These are phyloP conservation scores for Podiceps cristatus DNA, from an alignment of 2,113 vertebrate genomes.

Conservation along the genomic window DNA sequence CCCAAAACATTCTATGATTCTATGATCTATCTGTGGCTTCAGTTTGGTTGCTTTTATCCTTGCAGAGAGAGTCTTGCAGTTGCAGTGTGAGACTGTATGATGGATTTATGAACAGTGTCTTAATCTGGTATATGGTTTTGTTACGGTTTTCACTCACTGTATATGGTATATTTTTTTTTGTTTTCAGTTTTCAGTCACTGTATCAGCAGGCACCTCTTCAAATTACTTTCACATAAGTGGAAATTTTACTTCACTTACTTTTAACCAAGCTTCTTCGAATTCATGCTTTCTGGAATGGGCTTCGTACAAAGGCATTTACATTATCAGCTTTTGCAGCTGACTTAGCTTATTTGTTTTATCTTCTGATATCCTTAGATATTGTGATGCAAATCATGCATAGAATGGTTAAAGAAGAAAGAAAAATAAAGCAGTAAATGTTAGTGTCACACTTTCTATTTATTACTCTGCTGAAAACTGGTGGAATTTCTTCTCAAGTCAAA, in stretches of 20 bases:
- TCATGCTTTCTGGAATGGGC: neutral
- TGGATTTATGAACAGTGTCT: neutral
- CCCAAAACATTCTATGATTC: no score
- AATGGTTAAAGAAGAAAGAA: neutral
- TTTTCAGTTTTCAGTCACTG: neutral
- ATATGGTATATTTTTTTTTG: no score
- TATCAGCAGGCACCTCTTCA: neutral
- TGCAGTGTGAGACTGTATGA: neutral
- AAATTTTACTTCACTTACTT: neutral
- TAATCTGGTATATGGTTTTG: neutral
- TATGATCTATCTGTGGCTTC: neutral
- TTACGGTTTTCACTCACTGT: neutral
- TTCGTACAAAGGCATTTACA: neutral
- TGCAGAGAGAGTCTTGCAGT: neutral
- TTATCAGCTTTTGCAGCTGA: neutral
- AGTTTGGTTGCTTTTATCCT: neutral
- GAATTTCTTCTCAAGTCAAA: neutral
- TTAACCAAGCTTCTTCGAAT: neutral
- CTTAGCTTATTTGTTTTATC: neutral
- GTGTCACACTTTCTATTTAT: neutral
- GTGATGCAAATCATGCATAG: neutral
- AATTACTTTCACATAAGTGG: neutral
- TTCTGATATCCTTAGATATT: neutral
- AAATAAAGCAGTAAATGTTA: neutral
- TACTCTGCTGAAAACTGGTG: neutral